Evolutionary conservation across 1,140 invertebrate genomes (phyloP).

Genomic region (Babylonia areolata): DNA sequence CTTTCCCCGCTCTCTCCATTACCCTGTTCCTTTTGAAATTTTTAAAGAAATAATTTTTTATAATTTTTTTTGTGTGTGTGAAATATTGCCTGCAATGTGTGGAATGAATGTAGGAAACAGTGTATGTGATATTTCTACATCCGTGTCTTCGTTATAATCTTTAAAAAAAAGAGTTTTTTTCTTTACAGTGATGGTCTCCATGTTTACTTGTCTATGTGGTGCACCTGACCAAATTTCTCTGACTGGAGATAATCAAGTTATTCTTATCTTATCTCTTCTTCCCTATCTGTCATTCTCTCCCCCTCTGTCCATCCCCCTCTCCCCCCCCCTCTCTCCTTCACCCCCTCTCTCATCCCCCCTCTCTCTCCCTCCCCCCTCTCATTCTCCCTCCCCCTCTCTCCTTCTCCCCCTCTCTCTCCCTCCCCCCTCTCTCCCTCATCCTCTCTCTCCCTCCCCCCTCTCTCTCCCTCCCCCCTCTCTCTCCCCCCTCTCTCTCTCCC

Average conservation of each 20-base stretch:
- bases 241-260: too few species aligned
- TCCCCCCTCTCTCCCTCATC: neutral
- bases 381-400: neutral
- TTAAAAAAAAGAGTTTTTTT: too few species aligned
- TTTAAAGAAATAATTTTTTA: neutral
- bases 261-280: neutral
- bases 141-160: too few species aligned
- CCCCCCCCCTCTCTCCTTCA: neutral
- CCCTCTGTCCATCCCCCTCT: neutral
- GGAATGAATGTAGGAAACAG: too few species aligned
- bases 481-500: neutral
- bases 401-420: neutral
- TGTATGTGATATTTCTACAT: too few species aligned
- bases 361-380: neutral
- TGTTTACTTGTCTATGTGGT: too few species aligned
- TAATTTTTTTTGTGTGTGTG: neutral
- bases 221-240: too few species aligned
- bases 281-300: neutral
- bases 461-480: neutral
- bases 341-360: neutral
- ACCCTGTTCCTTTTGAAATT: too few species aligned
- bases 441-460: neutral
- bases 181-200: too few species aligned
- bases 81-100: too few species aligned
- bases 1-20: neutral